Percentiles rank a stretch among this genome's conserved stretches.
Evolutionary conservation across 2,888 invertebrate species (phyloP).

Genomic region (Notodonta ziczac): DNA sequence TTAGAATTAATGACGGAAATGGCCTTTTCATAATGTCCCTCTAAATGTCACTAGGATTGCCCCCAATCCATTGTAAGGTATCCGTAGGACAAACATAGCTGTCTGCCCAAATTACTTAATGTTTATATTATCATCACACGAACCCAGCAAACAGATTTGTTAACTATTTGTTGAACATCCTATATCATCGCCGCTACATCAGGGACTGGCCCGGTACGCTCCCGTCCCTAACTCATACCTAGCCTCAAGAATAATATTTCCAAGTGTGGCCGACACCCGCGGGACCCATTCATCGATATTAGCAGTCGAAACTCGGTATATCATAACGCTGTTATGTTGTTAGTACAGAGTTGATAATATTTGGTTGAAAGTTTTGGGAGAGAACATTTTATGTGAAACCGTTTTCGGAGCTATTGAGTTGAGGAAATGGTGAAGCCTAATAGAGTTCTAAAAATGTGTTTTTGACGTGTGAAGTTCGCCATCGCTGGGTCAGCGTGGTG

Average conservation of each 20-base stretch:
- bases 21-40: no score
- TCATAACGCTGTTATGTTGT: conserved; percentile 40
- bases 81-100: no score
- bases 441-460: no score
- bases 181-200: conserved; percentile 32
- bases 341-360: conserved; percentile 4
- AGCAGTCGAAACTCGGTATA: conserved; percentile 51
- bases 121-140: no score
- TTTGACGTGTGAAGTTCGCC: no score
- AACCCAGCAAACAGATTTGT: conserved; percentile 27
- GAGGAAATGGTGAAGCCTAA: no score
- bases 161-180: conserved; percentile 23
- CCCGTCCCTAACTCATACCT: conserved; percentile 35
- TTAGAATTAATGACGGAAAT: no score
- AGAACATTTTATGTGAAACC: neutral
- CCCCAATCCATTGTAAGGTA: no score
- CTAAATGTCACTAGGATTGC: no score
- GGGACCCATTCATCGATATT: conserved; percentile 67
- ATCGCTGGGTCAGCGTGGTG: no score
- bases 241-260: conserved; percentile 51
- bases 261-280: conserved; percentile 44
- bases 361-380: neutral
- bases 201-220: conserved; percentile 29
- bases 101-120: no score
- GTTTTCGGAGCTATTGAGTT: no score